Percentiles rank a stretch among this genome's conserved stretches.
These are phyloP conservation scores for Graptemys geographica DNA, from an alignment of 2,797 vertebrate genomes.

Conservation along the genomic window DNA sequence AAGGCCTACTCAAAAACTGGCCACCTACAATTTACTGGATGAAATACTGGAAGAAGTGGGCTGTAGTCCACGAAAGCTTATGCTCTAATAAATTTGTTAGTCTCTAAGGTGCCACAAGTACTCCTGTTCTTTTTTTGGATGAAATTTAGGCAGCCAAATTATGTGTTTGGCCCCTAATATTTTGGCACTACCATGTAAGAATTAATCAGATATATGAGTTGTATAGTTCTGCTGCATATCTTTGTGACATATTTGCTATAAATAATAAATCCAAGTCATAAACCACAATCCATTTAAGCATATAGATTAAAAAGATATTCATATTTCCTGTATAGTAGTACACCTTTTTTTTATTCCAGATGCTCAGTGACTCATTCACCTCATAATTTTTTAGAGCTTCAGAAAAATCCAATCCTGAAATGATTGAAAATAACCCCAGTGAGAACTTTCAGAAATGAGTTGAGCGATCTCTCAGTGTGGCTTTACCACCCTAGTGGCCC, in stretches of 20 bases:
- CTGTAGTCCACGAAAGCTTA: too few species aligned
- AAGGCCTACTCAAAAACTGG: neutral
- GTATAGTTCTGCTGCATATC: neutral
- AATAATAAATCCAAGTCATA: neutral
- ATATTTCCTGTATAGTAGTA: neutral
- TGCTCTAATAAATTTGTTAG: too few species aligned
- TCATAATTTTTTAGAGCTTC: neutral
- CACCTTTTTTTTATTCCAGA: neutral
- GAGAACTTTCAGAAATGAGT: slow-evolving; percentile 25
- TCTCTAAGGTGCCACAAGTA: too few species aligned
- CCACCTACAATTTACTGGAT: accelerated
- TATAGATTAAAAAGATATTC: neutral
- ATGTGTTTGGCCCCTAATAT: neutral
- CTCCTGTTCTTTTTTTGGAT: neutral
- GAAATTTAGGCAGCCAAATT: neutral
- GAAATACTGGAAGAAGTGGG: neutral
- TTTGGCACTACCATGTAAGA: neutral
- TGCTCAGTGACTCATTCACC: neutral
- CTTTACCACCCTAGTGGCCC: neutral
- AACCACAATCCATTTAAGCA: neutral
- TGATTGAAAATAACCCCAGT: neutral
- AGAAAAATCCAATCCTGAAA: slow-evolving; percentile 33
- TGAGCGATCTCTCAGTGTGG: neutral
- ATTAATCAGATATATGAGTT: neutral
- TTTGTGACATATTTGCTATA: neutral